These are phyloP conservation scores for Aptenodytes forsteri DNA, from an alignment of 2,113 vertebrate genomes.

Conservation along the genomic window DNA sequence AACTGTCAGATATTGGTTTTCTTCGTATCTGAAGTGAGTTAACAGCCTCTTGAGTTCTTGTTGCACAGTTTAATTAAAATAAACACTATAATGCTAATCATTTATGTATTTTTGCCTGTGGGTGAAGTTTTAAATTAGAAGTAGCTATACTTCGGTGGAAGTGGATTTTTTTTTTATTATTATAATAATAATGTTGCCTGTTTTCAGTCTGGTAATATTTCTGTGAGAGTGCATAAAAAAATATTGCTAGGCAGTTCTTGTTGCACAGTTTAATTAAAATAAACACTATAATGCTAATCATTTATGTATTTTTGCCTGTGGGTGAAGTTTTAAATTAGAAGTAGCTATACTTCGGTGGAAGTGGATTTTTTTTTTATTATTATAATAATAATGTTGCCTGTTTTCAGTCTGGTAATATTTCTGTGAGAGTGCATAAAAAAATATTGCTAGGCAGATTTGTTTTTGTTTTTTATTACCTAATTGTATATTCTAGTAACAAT, in stretches of 20 bases:
- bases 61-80: conserved; percentile 71
- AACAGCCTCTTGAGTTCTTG: conserved; percentile 50
- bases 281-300: conserved; percentile 65
- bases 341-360: conserved; percentile 29
- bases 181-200: neutral
- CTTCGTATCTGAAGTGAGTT: conserved; percentile 25
- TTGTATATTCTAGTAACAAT: conserved; percentile 72
- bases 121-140: conserved; percentile 69
- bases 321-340: conserved; percentile 69
- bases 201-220: conserved; percentile 55
- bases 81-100: conserved; percentile 65
- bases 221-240: conserved; percentile 37
- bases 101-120: conserved; percentile 66
- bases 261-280: conserved; percentile 71
- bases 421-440: conserved; percentile 37
- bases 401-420: conserved; percentile 55
- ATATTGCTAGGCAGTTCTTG: conserved; percentile 46
- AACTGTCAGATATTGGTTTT: conserved; percentile 11
- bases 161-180: conserved; percentile 18
- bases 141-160: conserved; percentile 29
- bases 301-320: conserved; percentile 66
- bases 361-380: conserved; percentile 18
- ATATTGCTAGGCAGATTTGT: conserved; percentile 44
- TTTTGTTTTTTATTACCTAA: conserved; percentile 69
- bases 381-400: neutral